Evolutionary conservation across 2,797 vertebrate genomes (phyloP), one percentile per base, ranked within the genome.

Genomic region (Rhynchonycteris naso): DNA sequence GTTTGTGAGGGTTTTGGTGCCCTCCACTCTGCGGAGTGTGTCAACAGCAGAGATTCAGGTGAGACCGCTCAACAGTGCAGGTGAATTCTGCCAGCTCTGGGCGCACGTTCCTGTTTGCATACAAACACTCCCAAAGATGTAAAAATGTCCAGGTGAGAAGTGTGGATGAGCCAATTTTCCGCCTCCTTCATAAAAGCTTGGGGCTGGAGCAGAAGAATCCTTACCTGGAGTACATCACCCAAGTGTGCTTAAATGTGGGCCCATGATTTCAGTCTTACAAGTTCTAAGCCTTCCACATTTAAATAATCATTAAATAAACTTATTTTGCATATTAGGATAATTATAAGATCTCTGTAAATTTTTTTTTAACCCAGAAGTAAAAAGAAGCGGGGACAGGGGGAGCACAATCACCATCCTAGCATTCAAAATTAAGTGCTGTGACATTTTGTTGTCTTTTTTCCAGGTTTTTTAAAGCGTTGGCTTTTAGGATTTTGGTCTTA

Each of bases 11-110:
- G 74, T 71, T 93, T 76, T 2, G 2, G 90, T 87, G 26, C 0
- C 1, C 0, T 50, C 78, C 28, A n/a, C 54, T 97, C 1, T 88
- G 94, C 86, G 92, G 97, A 81, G 47, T 68, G 92, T 88, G 14
- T 85, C 81, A 79, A 76, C n/a, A 80, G 47, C 18, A 79, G 91
- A 84, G 89, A 93, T 96, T 97, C 96, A 95, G 97, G 95, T 94
- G 88, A 86, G 78, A 91, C 75, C 13, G 10, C 90, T 93, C 92
- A 90, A 90, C 56, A 65, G 74, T 92, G 94, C 90, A 95, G 90
- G 96, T 79, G 96, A 95, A 97, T 82, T 93, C 56, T 80, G 85
- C 78, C 50, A 63, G 74, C 78, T 24, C 0, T 28, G 15, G 66
- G 68, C 65, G 86, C 85, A 72, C 78, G 68, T 93, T 92, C 69